phyloP scores from a whole-genome alignment of 2,113 vertebrate species.

The Oreochromis aureus region DNA sequence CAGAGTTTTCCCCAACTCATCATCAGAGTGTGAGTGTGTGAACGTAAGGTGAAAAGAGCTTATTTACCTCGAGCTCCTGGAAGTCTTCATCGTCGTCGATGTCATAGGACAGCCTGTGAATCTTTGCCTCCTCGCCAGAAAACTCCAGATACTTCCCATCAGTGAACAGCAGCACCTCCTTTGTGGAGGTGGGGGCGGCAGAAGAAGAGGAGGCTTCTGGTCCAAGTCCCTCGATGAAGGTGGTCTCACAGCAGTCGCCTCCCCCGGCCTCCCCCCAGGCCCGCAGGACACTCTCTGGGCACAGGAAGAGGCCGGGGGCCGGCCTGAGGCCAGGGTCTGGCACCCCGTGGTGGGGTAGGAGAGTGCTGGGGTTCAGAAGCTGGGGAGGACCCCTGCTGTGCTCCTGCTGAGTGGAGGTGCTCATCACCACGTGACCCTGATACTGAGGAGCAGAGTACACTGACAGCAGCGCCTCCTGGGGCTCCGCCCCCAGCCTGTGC shows the following conservation, averaged over 20 bases:
- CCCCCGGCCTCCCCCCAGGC: slow-evolving; percentile 76
- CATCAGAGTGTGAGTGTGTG: background rate
- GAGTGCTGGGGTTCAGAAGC: slow-evolving; percentile 81
- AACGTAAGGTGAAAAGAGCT: background rate
- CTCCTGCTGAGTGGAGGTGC: slow-evolving; percentile 39
- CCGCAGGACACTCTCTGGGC: slow-evolving; percentile 78
- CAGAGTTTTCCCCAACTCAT: background rate
- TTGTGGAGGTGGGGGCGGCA: slow-evolving; percentile 63
- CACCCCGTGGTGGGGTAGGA: slow-evolving; percentile 78
- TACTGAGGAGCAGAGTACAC: slow-evolving; percentile 83
- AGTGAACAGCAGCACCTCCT: slow-evolving; percentile 77
- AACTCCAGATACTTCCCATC: slow-evolving; percentile 85
- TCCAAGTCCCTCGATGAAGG: slow-evolving; percentile 84
- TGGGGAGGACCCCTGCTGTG: slow-evolving; percentile 69
- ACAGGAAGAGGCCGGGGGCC: slow-evolving; percentile 80
- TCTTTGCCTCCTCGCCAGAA: slow-evolving; percentile 79
- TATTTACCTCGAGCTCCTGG: slow-evolving; percentile 87
- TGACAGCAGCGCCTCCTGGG: slow-evolving; percentile 75
- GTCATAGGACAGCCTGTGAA: slow-evolving; percentile 88
- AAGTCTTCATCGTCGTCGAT: slow-evolving; percentile 89
- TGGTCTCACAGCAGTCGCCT: slow-evolving; percentile 88
- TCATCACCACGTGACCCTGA: slow-evolving; percentile 67
- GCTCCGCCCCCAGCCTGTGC: slow-evolving; percentile 75
- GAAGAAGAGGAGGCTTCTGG: slow-evolving; percentile 64
- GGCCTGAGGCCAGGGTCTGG: slow-evolving; percentile 71